Evolutionary conservation across 2,113 vertebrate genomes (phyloP), one percentile per base, ranked within the genome.

Genomic region (Perca fluviatilis): DNA sequence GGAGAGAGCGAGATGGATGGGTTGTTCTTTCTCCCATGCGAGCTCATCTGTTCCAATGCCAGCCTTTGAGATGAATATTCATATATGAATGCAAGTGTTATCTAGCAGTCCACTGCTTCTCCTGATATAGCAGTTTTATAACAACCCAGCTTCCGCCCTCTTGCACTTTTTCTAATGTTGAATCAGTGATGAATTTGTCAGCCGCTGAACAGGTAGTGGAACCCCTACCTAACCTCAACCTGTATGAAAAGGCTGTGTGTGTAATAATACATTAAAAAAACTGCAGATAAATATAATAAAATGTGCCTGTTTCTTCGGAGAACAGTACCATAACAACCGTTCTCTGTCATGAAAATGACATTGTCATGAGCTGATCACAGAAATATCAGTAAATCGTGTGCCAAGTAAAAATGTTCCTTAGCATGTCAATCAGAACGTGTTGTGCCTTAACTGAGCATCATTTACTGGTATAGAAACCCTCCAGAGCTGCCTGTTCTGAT

Each of bases 1-100:
- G 85, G 49, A 80, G 80, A 80, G 88, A 91, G 88, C 79, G 92
- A 92, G 91, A 94, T 92, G 82, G 91, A 94, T 91, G 82, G 88
- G 21, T 78, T 78, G 69, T 77, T 92, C 85, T 61, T 66, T 80
- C 87, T 90, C 92, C 86, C 81, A 77, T 90, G 88, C 82, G 64
- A 84, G 84, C 92, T 92, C 89, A 91, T 93, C 91, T 90, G 88
- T 92, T 92, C 89, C 88, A 78, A 74, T 89, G 90, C 90, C 84
- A 91, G 77, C 73, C 73, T 80, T 83, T 25, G 4, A 84, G 89
- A 92, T 93, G 92, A 91, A 94, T 94, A 92, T 94, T 93, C 92
- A 92, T 87, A 91, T 84, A 79, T 47, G 23, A 89, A 88, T 78
- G 75, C 69, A 67, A 83, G 89, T 69, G 82, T 90, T 92, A 91